Evolutionary conservation across 2,113 vertebrate genomes (phyloP).

Genomic region (Phyllopteryx taeniolatus): DNA sequence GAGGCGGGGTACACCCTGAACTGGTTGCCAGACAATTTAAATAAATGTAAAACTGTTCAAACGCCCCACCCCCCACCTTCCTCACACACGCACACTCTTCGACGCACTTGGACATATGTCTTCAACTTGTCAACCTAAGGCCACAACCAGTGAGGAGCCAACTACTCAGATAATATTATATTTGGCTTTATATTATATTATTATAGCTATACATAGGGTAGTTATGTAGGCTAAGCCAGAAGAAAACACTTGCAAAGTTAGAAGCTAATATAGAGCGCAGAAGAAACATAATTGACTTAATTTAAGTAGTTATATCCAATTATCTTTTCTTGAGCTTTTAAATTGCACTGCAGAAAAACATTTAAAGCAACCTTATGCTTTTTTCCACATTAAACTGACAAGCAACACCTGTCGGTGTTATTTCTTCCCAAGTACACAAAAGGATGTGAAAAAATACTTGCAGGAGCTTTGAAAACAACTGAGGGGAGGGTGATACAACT

Average conservation of each 20-base stretch:
- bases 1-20: too few relatives aligned
- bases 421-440: conserved; percentile 4
- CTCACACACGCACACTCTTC: background rate
- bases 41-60: too few relatives aligned
- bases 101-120: too few relatives aligned
- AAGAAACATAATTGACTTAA: background rate
- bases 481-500: background rate
- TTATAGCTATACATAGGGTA: background rate
- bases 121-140: background rate
- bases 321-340: conserved; percentile 7
- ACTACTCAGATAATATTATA: background rate
- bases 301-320: conserved; percentile 9
- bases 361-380: conserved; percentile 9
- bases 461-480: background rate
- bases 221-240: background rate
- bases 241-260: background rate
- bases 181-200: background rate
- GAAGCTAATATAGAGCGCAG: background rate
- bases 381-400: conserved; percentile 4
- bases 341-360: conserved; percentile 8
- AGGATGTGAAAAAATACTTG: background rate
- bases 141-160: background rate
- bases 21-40: too few relatives aligned
- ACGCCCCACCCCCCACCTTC: too few relatives aligned
- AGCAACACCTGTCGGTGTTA: background rate